Evolutionary conservation across 1,140 invertebrate genomes (phyloP).

Genomic region (Orius insidiosus): DNA sequence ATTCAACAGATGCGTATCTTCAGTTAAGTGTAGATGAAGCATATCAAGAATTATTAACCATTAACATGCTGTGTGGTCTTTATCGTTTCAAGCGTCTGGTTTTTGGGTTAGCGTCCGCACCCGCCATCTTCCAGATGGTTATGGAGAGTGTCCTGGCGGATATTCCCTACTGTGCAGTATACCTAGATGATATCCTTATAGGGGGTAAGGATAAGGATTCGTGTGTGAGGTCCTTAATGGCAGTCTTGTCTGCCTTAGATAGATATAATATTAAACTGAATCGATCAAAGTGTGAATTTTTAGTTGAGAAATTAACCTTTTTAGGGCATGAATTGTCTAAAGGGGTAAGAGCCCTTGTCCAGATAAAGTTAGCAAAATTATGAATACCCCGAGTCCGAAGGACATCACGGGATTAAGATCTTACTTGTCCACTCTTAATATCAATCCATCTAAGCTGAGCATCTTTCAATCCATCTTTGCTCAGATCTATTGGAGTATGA

Average conservation of each 20-base stretch:
- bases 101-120: constrained; percentile 21
- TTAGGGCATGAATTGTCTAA: constrained; percentile 9
- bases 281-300: neutral
- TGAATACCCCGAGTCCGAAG: constrained; percentile 4
- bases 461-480: constrained; percentile 13
- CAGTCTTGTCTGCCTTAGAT: constrained; percentile 10
- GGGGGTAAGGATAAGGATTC: neutral
- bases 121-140: constrained; percentile 24
- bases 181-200: constrained; percentile 6
- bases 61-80: neutral
- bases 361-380: constrained; percentile 6
- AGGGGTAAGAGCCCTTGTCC: neutral
- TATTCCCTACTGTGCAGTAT: constrained; percentile 3
- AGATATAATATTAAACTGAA: constrained; percentile 1
- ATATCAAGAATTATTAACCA: constrained; percentile 6
- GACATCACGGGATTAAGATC: constrained; percentile 4
- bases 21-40: constrained; percentile 22
- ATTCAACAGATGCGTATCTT: constrained; percentile 26
- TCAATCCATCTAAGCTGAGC: too few relatives aligned
- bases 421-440: constrained; percentile 6
- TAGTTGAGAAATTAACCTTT: neutral
- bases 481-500: constrained; percentile 8
- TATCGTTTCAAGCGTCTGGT: neutral
- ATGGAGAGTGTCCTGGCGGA: constrained; percentile 22
- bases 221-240: neutral